Evolutionary conservation across 2,888 invertebrate species (phyloP).

Genomic region (Neuroscelio doddi): DNA sequence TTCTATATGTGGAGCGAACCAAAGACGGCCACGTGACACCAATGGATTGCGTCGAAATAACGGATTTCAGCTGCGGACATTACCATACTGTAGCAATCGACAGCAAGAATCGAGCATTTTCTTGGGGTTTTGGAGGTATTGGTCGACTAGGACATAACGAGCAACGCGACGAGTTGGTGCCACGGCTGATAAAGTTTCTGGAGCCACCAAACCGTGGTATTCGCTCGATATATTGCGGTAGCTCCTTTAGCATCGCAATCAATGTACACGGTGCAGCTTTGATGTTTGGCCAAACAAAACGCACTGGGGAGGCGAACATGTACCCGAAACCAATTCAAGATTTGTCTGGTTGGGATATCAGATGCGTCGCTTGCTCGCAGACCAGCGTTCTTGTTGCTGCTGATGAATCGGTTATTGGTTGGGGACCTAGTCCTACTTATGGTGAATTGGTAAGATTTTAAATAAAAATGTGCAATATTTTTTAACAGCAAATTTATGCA

Average conservation of each 20-base stretch:
- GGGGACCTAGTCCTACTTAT: conserved; percentile 95
- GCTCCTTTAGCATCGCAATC: conserved; percentile 88
- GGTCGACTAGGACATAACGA: conserved; percentile 95
- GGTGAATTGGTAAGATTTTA: conserved; percentile 84
- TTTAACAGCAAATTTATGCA: no score
- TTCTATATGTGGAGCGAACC: conserved; percentile 89
- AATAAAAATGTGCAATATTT: neutral
- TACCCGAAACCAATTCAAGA: conserved; percentile 96
- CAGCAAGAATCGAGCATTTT: conserved; percentile 89
- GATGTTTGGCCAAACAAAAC: conserved; percentile 92
- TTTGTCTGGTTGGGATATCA: conserved; percentile 93
- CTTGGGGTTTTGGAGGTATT: conserved; percentile 97
- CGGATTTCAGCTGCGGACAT: conserved; percentile 91
- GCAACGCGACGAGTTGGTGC: conserved; percentile 92
- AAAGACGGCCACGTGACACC: conserved; percentile 90
- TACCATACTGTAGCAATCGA: conserved; percentile 94
- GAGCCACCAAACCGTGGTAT: conserved; percentile 90
- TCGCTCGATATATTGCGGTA: conserved; percentile 86
- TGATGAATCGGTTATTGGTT: conserved; percentile 91
- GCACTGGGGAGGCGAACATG: conserved; percentile 96
- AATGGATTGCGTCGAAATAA: conserved; percentile 88
- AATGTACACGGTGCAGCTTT: conserved; percentile 75
- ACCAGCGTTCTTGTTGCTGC: conserved; percentile 91
- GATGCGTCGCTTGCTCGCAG: conserved; percentile 86
- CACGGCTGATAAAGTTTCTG: conserved; percentile 87